A percentile compares a stretch with the other conserved stretches of the same genome.
Conservation (phyloP, 2,888 invertebrate species). For the Pilophorus perplexus region DNA sequence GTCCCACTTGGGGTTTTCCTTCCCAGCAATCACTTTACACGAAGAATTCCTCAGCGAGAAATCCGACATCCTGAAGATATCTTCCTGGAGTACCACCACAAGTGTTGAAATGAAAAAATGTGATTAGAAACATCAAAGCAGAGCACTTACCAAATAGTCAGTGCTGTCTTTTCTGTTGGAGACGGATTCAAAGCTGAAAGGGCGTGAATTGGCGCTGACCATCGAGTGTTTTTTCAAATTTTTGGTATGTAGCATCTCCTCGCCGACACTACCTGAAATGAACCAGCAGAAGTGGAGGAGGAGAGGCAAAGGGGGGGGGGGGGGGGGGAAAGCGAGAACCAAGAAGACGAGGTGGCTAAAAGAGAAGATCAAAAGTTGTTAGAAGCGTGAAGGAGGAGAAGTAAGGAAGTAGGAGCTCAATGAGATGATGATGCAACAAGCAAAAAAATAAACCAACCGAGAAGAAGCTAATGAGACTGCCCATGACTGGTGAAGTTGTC, state of each 20-base stretch:
- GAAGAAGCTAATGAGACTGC: no score
- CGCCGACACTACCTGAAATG: not conserved
- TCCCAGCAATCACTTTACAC: not conserved
- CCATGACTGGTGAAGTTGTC: no score
- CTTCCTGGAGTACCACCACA: slow-evolving; percentile 40
- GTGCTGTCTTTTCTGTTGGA: slow-evolving; percentile 10
- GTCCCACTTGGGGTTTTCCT: not conserved
- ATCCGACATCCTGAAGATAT: slow-evolving; percentile 41
- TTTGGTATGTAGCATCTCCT: not conserved
- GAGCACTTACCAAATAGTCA: slow-evolving; percentile 19
- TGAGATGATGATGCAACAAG: no score
- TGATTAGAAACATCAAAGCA: not conserved
- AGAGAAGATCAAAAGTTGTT: no score
- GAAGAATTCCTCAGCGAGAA: slow-evolving; percentile 20
- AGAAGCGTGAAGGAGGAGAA: no score
- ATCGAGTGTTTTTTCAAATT: slow-evolving; percentile 2
- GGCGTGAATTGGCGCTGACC: slow-evolving; percentile 8
- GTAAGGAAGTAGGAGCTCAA: no score
- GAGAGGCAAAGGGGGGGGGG: no score
- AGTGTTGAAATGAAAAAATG: no score
- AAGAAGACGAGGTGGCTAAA: no score
- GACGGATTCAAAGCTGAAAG: slow-evolving; percentile 11
- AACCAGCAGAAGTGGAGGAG: no score
- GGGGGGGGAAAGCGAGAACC: no score
- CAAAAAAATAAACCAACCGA: no score